phyloP scores from a whole-genome alignment of 2,797 vertebrate genomes.

The Columba guinea region DNA sequence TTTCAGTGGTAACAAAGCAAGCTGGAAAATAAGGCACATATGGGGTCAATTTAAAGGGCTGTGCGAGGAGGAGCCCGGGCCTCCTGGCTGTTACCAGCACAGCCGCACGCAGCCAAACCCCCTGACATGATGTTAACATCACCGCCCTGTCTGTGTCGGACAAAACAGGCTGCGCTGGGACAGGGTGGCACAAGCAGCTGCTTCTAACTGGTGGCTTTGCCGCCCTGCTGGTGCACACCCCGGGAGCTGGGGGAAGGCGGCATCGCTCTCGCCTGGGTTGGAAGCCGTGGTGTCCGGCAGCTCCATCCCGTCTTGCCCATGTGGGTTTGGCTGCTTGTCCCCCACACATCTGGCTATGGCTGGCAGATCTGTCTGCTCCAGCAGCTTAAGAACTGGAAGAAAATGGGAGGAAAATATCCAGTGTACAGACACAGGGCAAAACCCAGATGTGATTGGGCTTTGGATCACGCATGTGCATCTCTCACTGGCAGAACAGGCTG shows the following conservation, averaged over 20 bases:
- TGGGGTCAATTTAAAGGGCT: neutral
- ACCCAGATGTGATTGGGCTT: neutral
- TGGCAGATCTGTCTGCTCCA: neutral
- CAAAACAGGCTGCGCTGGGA: neutral
- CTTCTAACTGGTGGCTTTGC: neutral
- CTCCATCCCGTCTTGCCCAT: neutral
- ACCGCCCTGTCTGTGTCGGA: accelerated
- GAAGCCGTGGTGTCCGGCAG: neutral
- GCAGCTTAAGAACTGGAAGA: neutral
- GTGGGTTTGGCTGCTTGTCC: neutral
- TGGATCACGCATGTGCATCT: accelerated
- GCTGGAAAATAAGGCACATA: slow-evolving; percentile 28
- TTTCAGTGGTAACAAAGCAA: neutral
- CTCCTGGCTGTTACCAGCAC: neutral
- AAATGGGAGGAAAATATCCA: neutral
- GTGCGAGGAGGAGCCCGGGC: neutral
- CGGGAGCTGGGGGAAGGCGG: neutral
- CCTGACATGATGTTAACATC: neutral
- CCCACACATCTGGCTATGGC: neutral
- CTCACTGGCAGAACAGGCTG: neutral
- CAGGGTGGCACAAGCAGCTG: neutral
- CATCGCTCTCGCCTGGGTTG: neutral
- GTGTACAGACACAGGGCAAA: neutral
- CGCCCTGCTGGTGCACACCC: accelerated
- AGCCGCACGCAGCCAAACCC: neutral